phyloP scores from a whole-genome alignment of 2,888 invertebrate genomes.

The Apocheima hispidaria region DNA sequence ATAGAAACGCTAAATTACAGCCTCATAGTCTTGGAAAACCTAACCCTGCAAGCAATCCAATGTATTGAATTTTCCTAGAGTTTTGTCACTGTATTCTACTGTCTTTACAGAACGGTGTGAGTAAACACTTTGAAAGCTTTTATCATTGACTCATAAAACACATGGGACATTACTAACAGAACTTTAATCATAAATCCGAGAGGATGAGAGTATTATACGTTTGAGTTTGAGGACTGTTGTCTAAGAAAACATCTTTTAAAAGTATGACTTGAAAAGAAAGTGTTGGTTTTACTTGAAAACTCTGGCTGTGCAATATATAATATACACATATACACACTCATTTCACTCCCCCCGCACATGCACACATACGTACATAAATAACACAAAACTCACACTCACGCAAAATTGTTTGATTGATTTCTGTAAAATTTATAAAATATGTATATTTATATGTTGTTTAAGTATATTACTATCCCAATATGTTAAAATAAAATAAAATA shows the following conservation, averaged over 20 bases:
- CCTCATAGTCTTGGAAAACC: too few species aligned
- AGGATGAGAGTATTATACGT: slow-evolving; percentile 37
- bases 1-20: too few species aligned
- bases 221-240: slow-evolving; percentile 33
- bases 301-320: neutral
- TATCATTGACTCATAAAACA: slow-evolving; percentile 58
- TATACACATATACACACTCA: neutral
- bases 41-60: too few species aligned
- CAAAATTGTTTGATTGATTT: too few species aligned
- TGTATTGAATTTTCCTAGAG: neutral
- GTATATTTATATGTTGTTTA: too few species aligned
- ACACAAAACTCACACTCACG: too few species aligned
- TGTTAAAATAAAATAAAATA: too few species aligned
- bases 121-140: slow-evolving; percentile 59
- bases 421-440: too few species aligned
- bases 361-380: too few species aligned
- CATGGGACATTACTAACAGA: slow-evolving; percentile 56
- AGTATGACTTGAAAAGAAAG: slow-evolving; percentile 10
- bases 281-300: slow-evolving; percentile 18
- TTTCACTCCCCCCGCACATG: too few species aligned
- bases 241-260: slow-evolving; percentile 30
- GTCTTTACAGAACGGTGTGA: slow-evolving; percentile 19
- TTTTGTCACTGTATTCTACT: slow-evolving; percentile 12
- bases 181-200: slow-evolving; percentile 46
- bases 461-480: too few species aligned